phyloP scores from a whole-genome alignment of 2,113 vertebrate species.

The Kobus ellipsiprymnus region DNA sequence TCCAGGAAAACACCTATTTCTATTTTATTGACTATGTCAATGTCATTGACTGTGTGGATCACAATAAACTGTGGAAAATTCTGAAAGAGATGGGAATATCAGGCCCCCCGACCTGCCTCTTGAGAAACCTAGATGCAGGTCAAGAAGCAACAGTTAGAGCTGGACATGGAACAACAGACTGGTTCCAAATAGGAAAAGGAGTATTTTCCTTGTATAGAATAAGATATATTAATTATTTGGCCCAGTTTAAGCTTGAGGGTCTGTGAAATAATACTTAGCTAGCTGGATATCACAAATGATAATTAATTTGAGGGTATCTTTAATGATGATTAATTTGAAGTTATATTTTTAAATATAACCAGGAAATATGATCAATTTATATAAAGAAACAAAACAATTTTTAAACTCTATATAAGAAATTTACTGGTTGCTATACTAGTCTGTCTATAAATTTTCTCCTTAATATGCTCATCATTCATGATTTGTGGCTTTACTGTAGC shows the following conservation, averaged over 20 bases:
- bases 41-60: too few species aligned
- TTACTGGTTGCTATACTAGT: background rate
- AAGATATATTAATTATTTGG: constrained; percentile 6
- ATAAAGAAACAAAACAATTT: background rate
- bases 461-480: background rate
- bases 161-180: too few species aligned
- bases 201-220: background rate
- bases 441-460: background rate
- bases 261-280: background rate
- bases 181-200: too few species aligned
- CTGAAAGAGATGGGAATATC: too few species aligned
- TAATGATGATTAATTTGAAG: too few species aligned
- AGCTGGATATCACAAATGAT: background rate
- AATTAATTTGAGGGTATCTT: background rate
- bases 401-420: background rate
- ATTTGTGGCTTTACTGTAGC: background rate
- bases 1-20: too few species aligned
- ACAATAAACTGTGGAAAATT: too few species aligned
- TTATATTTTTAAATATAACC: background rate
- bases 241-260: background rate
- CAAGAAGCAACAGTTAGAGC: too few species aligned
- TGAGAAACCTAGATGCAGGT: too few species aligned
- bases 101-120: too few species aligned
- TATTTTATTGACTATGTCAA: too few species aligned
- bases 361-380: background rate